Evolutionary conservation across 2,888 invertebrate genomes (phyloP), one percentile per base, ranked within the genome.

Genomic region (Phyllotreta striolata): DNA sequence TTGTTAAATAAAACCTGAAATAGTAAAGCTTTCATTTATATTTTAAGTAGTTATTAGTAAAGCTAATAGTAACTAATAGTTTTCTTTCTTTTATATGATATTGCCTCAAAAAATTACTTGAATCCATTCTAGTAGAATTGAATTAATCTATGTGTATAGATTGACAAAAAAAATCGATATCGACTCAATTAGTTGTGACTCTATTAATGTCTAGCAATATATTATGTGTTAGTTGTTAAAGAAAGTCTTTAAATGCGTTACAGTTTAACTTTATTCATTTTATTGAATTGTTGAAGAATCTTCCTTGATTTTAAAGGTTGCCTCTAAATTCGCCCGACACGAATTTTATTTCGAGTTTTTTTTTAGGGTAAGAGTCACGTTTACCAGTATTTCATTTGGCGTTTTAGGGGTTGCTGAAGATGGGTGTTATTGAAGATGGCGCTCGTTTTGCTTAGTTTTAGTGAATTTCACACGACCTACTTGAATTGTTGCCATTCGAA

Each of bases 171-270:
- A 60, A 62, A 65, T 69, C 72, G 71, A 70, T 67, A 55, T 38
- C 47, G 69, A 67, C 57, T 62, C 62, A 62, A 66, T 72, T 76
- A 74, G 76, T 74, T 71, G 74, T 76, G 72, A 70, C 66, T 66
- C 65, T 67, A 69, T 76, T 72, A 75, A 77, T 78, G 77, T 76
- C 70, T 79, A 79, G 78, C 78, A 77, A 78, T 78, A 78, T 78
- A 51, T 74, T 73, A 75, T 76, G 75, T 78, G 76, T 77, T 77
- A 77, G 77, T 75, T 76, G 75, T 74, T 78, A 73, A 73, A 72
- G 34, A 51, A 70, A 71, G 67, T 68, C 72, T 74, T 70, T 74
- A 72, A 70, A 67, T 71, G 69, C 64, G 72, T 74, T 75, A 69
- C 66, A 35, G 37, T 44, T 57, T 47, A 63, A 71, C 64, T 66